These are phyloP conservation scores for Agrenia bidenticulata DNA, from an alignment of 2,888 invertebrate genomes.

Conservation along the genomic window DNA sequence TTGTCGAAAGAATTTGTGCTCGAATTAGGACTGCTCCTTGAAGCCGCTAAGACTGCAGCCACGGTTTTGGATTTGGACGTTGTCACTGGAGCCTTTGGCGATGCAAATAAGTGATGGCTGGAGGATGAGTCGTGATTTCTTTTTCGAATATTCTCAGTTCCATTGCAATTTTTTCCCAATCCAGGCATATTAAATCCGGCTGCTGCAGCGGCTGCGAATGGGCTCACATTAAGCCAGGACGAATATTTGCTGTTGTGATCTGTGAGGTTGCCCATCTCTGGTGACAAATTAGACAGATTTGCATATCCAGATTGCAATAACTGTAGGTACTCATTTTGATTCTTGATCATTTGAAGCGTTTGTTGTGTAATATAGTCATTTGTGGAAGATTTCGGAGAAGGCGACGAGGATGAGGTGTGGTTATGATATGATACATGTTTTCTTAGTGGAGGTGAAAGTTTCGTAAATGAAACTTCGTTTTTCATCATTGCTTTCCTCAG, in stretches of 20 bases:
- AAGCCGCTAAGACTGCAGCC: conserved; percentile 49
- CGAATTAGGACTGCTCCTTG: conserved; percentile 31
- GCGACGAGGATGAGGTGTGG: conserved; percentile 23
- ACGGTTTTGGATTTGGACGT: conserved; percentile 49
- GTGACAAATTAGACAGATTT: conserved; percentile 4
- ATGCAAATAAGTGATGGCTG: conserved; percentile 39
- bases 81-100: conserved; percentile 47
- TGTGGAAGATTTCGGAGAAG: conserved; percentile 15
- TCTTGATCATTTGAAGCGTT: conserved; percentile 46
- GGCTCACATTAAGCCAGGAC: conserved; percentile 41
- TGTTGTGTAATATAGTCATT: conserved; percentile 46
- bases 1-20: conserved; percentile 16
- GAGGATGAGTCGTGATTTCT: conserved; percentile 22
- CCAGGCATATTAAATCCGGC: conserved; percentile 12
- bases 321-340: conserved; percentile 48
- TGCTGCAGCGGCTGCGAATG: conserved; percentile 42
- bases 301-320: conserved; percentile 45
- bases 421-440: conserved; percentile 4
- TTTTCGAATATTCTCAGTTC: conserved; percentile 8
- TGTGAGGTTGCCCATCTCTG: conserved; percentile 15
- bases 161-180: conserved; percentile 30
- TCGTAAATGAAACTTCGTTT: conserved; percentile 50
- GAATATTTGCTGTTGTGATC: conserved; percentile 26
- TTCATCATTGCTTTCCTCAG: conserved; percentile 47
- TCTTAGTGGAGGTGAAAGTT: conserved; percentile 36